phyloP scores from a whole-genome alignment of 1,140 invertebrate species.

The Pogonomyrmex barbatus region DNA sequence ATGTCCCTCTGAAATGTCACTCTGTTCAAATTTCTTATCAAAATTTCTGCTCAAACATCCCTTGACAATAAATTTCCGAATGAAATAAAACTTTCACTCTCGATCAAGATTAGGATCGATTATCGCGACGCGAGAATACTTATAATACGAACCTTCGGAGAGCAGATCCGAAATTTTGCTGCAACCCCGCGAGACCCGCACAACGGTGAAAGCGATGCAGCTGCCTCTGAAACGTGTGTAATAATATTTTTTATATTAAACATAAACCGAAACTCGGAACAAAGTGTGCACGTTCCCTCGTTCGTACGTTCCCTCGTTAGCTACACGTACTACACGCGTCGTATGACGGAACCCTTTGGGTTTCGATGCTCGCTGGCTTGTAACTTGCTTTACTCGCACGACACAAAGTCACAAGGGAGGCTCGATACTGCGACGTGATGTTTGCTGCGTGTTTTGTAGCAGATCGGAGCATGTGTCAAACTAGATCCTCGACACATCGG shows the following conservation, averaged over 20 bases:
- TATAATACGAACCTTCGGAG: conserved; percentile 88
- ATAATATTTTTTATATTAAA: conserved; percentile 36
- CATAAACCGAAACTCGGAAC: conserved; percentile 2
- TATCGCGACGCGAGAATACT: not conserved
- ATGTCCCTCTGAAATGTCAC: no score
- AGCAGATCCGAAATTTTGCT: conserved; percentile 89
- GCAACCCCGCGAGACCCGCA: conserved; percentile 92
- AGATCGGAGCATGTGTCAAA: conserved; percentile 23
- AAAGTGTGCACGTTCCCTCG: not conserved
- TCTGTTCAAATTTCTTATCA: no score
- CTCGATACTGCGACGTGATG: conserved; percentile 23
- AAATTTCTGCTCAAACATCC: no score
- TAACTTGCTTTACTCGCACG: conserved; percentile 22
- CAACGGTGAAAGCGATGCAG: conserved; percentile 92
- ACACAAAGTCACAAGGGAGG: not conserved
- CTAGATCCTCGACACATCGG: conserved; percentile 34
- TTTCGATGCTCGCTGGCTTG: not conserved
- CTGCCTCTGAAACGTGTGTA: conserved; percentile 87
- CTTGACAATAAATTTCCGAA: not conserved
- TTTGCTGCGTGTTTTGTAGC: conserved; percentile 44
- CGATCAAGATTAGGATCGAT: conserved; percentile 12
- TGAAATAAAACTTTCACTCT: not conserved
- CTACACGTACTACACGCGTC: not conserved
- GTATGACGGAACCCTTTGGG: conserved; percentile 7
- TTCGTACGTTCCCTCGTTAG: conserved; percentile 18